A percentile compares a stretch with the other conserved stretches of the same genome.
Conservation (phyloP, 2,797 vertebrate species). For the Myoxocephalus aenaeus region DNA sequence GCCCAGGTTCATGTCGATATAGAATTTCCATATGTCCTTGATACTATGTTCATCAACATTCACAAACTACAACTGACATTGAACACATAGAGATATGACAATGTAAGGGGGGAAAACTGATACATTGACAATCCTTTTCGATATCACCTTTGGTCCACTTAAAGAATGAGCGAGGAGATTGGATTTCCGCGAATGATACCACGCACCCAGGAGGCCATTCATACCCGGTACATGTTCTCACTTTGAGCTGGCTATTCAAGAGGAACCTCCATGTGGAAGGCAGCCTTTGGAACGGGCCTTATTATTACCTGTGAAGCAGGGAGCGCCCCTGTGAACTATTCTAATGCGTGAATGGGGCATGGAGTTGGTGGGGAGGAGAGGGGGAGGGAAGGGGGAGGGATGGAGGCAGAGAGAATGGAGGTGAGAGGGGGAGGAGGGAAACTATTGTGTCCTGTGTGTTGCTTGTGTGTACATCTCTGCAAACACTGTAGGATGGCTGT, state of each 20-base stretch:
- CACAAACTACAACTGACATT: constrained; percentile 26
- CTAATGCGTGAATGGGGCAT: constrained; percentile 74
- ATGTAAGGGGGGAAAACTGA: constrained; percentile 22
- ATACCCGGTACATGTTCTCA: constrained; percentile 70
- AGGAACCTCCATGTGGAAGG: constrained; percentile 76
- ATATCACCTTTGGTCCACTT: constrained; percentile 74
- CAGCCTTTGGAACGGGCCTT: constrained; percentile 78
- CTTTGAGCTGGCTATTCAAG: constrained; percentile 78
- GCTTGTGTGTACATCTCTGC: constrained; percentile 26
- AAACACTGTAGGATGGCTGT: constrained; percentile 21
- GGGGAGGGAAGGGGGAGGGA: neutral
- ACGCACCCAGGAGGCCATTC: constrained; percentile 66
- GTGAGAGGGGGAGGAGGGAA: constrained; percentile 18
- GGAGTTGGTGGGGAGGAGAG: constrained; percentile 11
- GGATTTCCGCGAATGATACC: constrained; percentile 60
- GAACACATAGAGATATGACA: constrained; percentile 38
- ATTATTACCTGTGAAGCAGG: constrained; percentile 81
- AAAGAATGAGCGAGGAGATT: constrained; percentile 70
- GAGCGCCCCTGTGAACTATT: constrained; percentile 77
- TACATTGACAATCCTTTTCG: constrained; percentile 58
- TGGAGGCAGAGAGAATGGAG: constrained; percentile 9
- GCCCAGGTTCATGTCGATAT: neutral
- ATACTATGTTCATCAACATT: constrained; percentile 44
- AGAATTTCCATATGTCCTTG: constrained; percentile 20
- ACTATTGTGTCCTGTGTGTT: constrained; percentile 47